Evolutionary conservation across 2,113 vertebrate species (phyloP), one percentile per base, ranked within the genome.

Genomic region (Peucedramus taeniatus): DNA sequence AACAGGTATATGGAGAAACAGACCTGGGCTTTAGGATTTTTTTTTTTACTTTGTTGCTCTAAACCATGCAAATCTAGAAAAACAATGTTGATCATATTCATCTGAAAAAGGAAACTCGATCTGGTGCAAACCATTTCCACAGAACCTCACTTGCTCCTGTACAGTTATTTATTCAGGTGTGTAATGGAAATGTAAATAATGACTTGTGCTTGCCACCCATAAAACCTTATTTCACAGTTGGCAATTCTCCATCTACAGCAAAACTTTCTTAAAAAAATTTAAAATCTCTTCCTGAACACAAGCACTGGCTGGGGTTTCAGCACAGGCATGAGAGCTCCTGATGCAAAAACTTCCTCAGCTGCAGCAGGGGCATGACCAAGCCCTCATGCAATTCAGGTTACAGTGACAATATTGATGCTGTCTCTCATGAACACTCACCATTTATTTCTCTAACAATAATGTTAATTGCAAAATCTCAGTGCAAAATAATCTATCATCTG

Each of bases 151-250:
- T 77, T 77, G 63, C 68, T 90, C 47, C 83, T 60, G 33, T 24
- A 54, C 35, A 40, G 54, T 76, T 96, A 93, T 96, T 97, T 97
- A 88, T 87, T 96, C 93, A 94, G 96, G 87, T 94, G 85, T 83
- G 83, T 82, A 63, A 88, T 83, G 23, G 64, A 86, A 95, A 91
- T 63, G 68, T 74, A 94, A 94, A 85, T 60, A 96, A 64, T 10
- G 33, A 86, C n/a, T n/a, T n/a, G n/a, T n/a, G n/a, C n/a, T 66
- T 93, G 59, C 76, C 82, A 88, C 88, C 51, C 45, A 65, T 65
- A 95, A 93, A 87, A 93, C 53, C 82, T 95, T 77, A 90, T 53
- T 95, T 63, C 71, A 72, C 37, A 76, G 54, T 1, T 97, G 95
- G 87, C 78, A 90, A 72, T 37, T 60, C 49, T 87, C 74, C 91